phyloP scores from a whole-genome alignment of 2,113 vertebrate genomes.

The Cacatua alba region DNA sequence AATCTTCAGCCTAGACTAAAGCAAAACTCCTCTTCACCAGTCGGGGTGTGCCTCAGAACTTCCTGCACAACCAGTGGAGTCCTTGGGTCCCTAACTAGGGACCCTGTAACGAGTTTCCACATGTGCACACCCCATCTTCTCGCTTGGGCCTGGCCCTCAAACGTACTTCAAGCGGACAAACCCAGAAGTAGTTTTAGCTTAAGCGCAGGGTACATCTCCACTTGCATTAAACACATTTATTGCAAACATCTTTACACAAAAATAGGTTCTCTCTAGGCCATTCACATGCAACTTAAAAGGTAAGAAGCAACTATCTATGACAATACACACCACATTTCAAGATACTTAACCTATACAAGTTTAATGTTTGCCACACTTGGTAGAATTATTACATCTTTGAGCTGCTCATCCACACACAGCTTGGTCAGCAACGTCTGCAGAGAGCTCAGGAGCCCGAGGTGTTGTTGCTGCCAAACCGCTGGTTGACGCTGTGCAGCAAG shows the following conservation, averaged over 20 bases:
- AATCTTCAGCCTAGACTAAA: background rate
- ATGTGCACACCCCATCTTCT: accelerated
- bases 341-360: constrained; percentile 9
- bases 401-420: background rate
- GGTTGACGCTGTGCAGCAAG: constrained; percentile 86
- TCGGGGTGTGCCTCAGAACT: accelerated
- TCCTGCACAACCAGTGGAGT: accelerated
- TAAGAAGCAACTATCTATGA: constrained; percentile 61
- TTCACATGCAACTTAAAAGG: constrained; percentile 76
- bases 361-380: background rate
- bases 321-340: background rate
- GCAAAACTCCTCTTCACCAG: accelerated
- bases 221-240: constrained; percentile 76
- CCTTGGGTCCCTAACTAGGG: background rate
- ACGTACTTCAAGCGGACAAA: accelerated
- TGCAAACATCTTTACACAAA: constrained; percentile 76
- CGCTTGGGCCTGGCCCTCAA: background rate
- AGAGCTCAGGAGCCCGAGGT: constrained; percentile 85
- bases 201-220: background rate
- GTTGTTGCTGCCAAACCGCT: constrained; percentile 85
- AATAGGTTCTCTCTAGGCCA: constrained; percentile 82
- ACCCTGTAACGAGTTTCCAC: accelerated
- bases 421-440: background rate
- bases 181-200: background rate
- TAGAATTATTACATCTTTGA: background rate